Conservation (phyloP, 2,113 vertebrate genomes). For the Melanocharis versteri region DNA sequence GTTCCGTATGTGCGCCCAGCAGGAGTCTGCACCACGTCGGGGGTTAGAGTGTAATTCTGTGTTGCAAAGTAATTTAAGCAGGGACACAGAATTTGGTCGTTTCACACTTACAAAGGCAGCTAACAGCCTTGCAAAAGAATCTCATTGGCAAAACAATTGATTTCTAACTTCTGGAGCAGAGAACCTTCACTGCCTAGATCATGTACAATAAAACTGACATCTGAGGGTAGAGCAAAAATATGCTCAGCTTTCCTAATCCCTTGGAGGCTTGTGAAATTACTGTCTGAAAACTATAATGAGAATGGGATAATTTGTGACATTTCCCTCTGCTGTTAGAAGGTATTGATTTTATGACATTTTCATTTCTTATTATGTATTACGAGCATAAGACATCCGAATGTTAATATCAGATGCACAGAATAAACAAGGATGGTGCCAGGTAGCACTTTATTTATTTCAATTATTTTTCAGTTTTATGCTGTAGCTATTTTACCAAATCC, state of each 20-base stretch:
- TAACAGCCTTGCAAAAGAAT: neutral
- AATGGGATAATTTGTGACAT: conserved; percentile 68
- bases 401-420: conserved; percentile 45
- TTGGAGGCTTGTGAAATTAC: conserved; percentile 58
- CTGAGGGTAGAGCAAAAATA: conserved; percentile 29
- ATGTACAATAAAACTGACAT: conserved; percentile 55
- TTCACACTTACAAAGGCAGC: conserved; percentile 6
- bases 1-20: neutral
- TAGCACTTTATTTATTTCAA: conserved; percentile 63
- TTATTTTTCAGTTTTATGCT: conserved; percentile 60
- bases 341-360: conserved; percentile 70
- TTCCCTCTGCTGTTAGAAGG: conserved; percentile 58
- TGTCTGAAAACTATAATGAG: conserved; percentile 63
- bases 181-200: conserved; percentile 18
- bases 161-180: conserved; percentile 25
- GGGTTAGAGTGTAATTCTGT: neutral
- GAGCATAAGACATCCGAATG: conserved; percentile 36
- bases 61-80: conserved; percentile 1
- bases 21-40: neutral
- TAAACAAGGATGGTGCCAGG: conserved; percentile 43
- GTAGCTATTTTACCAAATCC: conserved; percentile 41
- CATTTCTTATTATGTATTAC: conserved; percentile 46
- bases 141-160: conserved; percentile 43
- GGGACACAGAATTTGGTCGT: neutral
- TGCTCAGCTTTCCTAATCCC: conserved; percentile 33